Evolutionary conservation across 92 coral and sea anemone genomes (phyloP), one percentile per base, ranked within the genome.

Genomic region (Umimayanthus chanpuru): DNA sequence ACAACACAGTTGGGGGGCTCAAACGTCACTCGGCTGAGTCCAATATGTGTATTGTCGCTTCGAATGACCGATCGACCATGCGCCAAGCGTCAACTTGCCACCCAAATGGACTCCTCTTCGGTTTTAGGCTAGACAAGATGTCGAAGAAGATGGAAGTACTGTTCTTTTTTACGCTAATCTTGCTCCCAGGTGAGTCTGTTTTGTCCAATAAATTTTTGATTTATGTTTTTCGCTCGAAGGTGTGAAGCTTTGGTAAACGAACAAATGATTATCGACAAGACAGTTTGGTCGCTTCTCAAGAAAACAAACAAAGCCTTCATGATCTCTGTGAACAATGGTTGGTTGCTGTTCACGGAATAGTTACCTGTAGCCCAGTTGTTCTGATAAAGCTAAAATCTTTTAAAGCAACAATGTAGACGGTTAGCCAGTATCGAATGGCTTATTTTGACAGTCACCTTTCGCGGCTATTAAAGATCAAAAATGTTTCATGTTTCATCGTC

Each of bases 141-240:
- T 29, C 81, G 81, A 44, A 26, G 2, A 14, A 58, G 38, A 44
- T 9, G 38, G 36, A 43, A 39, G 8, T n/a, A 6, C 47, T 78
- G 81, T 39, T 78, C 23, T 14, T 78, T n/a, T 44, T 78, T 43
- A 43, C 20, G 55, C 18, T 11, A 0, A 8, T 12, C 23, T 74
- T 74, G 18, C 58, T 78, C 4, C 81, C 81, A 44, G 81, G 81
- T 78, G 58, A 78, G 81, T 78, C 76, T 72, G 11, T 12, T 72
- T 72, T 29, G 41, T 72, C 80, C n/a, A n/a, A 92, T 94, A 89
- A 94, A 94, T 94, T 92, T 94, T 94, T 92, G 93, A 94, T 94
- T 87, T 90, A 90, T 86, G 91, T 93, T 91, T 89, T 87, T 90
- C 82, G n/a, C 78, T 85, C 55, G 72, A 87, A 94, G 95, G 97